Base-by-base conservation (phyloP, 2,888 invertebrate species). In the Phyllotreta striolata region DNA sequence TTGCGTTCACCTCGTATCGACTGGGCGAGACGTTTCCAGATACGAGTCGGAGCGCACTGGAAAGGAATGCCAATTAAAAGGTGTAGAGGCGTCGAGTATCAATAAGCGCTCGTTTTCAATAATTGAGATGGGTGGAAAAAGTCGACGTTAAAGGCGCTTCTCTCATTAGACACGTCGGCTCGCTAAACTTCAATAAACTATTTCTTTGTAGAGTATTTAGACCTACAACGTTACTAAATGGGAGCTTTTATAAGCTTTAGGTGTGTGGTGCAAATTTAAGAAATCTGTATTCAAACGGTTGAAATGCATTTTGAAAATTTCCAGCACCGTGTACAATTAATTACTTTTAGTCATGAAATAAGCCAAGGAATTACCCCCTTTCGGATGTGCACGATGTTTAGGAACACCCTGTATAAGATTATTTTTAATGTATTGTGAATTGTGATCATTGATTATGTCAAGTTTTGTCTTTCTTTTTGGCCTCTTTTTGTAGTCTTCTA, bases 51-150 rank as follows among this genome's bases (percentile, higher is more conserved):
- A 58, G n/a, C 37, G 46, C 54, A 44, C 52, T 44, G 60, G 24
- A 60, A 44, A 44, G 60, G 60, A 60, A 60, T 60, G 60, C 60
- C 60, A 60, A 60, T 60, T 60, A 60, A 60, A 24, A 60, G 43
- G 37, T 14, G 52, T 60, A 60, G 60, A 60, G 60, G 60, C 60
- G 60, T 60, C 24, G 60, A 60, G 52, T 60, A 60, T 60, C 60
- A 60, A 60, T 60, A 60, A 60, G 60, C 54, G 60, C 54, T 54
- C 60, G 60, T 60, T 60, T 60, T 60, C 60, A 60, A 60, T 60
- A 60, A 60, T 60, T 60, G 60, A 54, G 52, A 60, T 60, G 52
- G 43, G 52, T 44, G 38, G 38, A 52, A 60, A 60, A 60, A 60
- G 44, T 41, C 54, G 60, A 60, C 60, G 37, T 44, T 38, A 24